A percentile compares a stretch with the other conserved stretches of the same genome.
phyloP scores from a whole-genome alignment of 2,113 vertebrate genomes.

The Channa argus region DNA sequence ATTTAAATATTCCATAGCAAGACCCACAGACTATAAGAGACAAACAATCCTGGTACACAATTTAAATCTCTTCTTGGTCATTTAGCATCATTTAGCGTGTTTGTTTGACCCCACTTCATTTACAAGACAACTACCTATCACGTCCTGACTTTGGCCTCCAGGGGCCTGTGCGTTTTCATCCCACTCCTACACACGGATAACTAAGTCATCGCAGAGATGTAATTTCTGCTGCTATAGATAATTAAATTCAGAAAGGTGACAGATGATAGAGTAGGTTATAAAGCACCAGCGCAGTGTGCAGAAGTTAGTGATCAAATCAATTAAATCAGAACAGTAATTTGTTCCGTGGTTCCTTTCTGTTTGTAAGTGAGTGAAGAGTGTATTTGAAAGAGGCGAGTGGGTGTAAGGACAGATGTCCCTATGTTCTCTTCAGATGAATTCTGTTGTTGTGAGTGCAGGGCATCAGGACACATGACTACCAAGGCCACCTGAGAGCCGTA shows the following conservation, averaged over 20 bases:
- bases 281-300: not conserved
- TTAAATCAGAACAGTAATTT: slow-evolving; percentile 35
- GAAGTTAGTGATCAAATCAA: slow-evolving; percentile 56
- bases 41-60: too few species aligned
- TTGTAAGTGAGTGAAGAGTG: not conserved
- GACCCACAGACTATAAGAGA: too few species aligned
- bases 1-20: too few species aligned
- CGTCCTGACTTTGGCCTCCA: too few species aligned
- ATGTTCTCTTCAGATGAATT: slow-evolving; percentile 33
- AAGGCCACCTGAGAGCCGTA: not conserved
- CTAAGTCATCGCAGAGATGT: too few species aligned
- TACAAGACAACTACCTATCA: too few species aligned
- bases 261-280: not conserved
- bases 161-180: too few species aligned
- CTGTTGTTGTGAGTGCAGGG: not conserved
- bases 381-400: slow-evolving; percentile 26
- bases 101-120: too few species aligned
- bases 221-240: not conserved
- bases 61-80: too few species aligned
- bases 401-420: slow-evolving; percentile 47
- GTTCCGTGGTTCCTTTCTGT: not conserved
- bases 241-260: not conserved
- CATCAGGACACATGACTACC: slow-evolving; percentile 27
- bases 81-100: too few species aligned
- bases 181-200: too few species aligned